phyloP scores from a whole-genome alignment of 2,797 vertebrate genomes.

The Rhynchonycteris naso region DNA sequence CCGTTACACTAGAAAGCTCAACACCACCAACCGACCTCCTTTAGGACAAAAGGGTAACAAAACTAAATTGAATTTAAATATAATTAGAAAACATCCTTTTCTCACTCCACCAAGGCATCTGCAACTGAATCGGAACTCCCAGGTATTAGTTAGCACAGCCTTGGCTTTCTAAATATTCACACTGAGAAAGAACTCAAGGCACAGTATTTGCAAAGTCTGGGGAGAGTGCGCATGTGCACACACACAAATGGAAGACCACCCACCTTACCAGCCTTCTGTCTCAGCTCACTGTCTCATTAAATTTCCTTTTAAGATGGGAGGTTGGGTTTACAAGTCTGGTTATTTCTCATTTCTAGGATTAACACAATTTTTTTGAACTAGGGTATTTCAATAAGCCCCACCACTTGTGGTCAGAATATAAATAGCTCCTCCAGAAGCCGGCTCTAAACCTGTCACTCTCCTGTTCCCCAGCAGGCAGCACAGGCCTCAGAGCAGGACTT shows the following conservation, averaged over 20 bases:
- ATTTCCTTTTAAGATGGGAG: neutral
- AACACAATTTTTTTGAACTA: neutral
- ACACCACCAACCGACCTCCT: neutral
- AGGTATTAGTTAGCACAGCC: neutral
- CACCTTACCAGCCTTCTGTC: neutral
- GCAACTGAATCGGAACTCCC: neutral
- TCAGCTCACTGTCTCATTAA: neutral
- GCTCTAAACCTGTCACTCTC: accelerated
- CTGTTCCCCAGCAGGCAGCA: neutral
- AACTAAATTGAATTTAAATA: neutral
- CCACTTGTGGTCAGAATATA: neutral
- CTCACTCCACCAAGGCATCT: neutral
- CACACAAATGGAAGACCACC: neutral
- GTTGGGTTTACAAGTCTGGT: neutral
- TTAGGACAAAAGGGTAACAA: constrained; percentile 28
- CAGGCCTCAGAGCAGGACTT: no score
- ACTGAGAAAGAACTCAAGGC: neutral
- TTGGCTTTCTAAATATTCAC: neutral
- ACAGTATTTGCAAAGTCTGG: neutral
- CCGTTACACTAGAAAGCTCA: constrained; percentile 38
- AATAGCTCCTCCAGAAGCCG: neutral
- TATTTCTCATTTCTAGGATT: neutral
- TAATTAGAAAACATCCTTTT: neutral
- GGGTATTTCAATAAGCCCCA: neutral
- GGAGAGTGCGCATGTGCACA: no score